A percentile compares a stretch with the other conserved stretches of the same genome.
These are phyloP conservation scores for Passer domesticus DNA, from an alignment of 2,113 vertebrate species.

Conservation along the genomic window DNA sequence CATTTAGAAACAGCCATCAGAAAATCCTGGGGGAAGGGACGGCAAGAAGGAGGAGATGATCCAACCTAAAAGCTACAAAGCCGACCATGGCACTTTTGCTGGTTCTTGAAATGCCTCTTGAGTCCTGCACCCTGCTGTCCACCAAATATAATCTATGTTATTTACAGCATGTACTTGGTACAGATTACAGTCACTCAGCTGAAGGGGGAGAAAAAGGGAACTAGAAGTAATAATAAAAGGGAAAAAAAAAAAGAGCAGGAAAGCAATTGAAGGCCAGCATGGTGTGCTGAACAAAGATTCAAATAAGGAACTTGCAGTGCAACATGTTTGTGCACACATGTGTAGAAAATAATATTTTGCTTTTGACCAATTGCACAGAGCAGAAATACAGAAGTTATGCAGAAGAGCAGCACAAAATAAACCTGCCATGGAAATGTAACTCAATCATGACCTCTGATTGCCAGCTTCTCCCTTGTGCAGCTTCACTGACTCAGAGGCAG, in stretches of 20 bases:
- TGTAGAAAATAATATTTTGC: not conserved
- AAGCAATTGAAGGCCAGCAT: not conserved
- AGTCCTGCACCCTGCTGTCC: conserved; percentile 38
- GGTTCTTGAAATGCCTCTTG: conserved; percentile 39
- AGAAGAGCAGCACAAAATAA: not conserved
- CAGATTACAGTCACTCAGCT: conserved; percentile 40
- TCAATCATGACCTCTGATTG: not conserved
- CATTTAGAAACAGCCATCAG: conserved; percentile 46
- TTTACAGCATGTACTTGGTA: conserved; percentile 29
- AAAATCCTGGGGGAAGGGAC: not conserved
- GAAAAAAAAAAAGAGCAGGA: not conserved
- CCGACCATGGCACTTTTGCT: not conserved
- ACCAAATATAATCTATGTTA: conserved; percentile 33
- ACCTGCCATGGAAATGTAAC: not conserved
- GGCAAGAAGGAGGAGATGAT: not conserved
- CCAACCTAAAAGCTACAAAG: conserved; percentile 12
- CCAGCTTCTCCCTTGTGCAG: not conserved
- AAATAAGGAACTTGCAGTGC: not conserved
- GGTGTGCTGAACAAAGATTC: not conserved
- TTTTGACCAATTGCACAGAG: not conserved
- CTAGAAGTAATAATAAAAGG: not conserved
- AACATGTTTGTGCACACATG: not conserved
- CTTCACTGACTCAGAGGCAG: not conserved
- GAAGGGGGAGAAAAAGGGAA: not conserved
- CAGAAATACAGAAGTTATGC: accelerated